Percentiles rank a stretch among this genome's conserved stretches.
These are phyloP conservation scores for Nycticryphes semicollaris DNA, from an alignment of 2,113 vertebrate species.

Conservation along the genomic window DNA sequence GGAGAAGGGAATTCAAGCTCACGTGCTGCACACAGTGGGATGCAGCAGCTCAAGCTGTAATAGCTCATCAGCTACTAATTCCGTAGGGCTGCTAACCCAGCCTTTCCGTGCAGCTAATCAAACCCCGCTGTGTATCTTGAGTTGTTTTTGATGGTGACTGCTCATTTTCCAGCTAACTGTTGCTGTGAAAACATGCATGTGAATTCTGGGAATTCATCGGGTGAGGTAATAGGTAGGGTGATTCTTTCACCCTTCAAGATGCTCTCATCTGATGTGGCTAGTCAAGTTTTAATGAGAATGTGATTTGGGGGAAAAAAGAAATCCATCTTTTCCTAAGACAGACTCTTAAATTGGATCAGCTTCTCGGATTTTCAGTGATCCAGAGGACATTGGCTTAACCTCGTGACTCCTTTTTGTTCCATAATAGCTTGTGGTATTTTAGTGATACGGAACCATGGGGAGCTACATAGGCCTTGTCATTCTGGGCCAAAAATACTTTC, in stretches of 20 bases:
- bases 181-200: background rate
- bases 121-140: background rate
- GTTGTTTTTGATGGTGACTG: background rate
- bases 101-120: background rate
- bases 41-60: background rate
- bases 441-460: background rate
- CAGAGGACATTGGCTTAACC: background rate
- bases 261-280: background rate
- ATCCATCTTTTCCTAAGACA: background rate
- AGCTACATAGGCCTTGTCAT: background rate
- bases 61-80: background rate
- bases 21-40: background rate
- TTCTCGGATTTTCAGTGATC: background rate
- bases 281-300: background rate
- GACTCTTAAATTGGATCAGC: background rate
- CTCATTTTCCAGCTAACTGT: background rate
- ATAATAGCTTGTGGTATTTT: constrained; percentile 1
- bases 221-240: background rate
- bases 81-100: background rate
- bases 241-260: background rate
- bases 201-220: background rate
- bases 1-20: background rate
- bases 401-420: background rate
- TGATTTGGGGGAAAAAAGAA: background rate
- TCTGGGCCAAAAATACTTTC: constrained; percentile 28